Base-by-base conservation (phyloP, 2,888 invertebrate genomes). In the Hemicrepidius hirtus region DNA sequence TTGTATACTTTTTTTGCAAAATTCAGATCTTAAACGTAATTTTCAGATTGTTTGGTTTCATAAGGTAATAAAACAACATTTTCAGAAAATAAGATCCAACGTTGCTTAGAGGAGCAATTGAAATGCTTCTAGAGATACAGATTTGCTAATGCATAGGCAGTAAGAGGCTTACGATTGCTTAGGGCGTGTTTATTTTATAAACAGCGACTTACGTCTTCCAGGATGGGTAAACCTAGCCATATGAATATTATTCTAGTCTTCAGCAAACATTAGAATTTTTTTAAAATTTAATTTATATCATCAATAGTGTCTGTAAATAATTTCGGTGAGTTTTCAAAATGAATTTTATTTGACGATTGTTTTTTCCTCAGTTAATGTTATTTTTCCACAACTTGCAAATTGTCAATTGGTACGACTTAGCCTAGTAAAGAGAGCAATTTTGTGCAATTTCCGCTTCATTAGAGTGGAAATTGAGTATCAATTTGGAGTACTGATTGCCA, bases 391-490 rank as follows among this genome's bases (percentile, higher is more conserved):
- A 41, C 5, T 7, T 16, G 41, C 41, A 41, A 1, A 41, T 13
- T 37, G n/a, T n/a, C 9, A 10, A 37, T n/a, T 12, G 13, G 13
- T 13, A 20, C 16, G 2, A 18, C 46, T 18, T 18, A 20, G 7
- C 6, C 16, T 10, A 24, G 1, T n/a, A 20, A 50, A 50, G 24
- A 32, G 35, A 6, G 18, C 32, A 55, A 55, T 32, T 55, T 37
- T 57, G 18, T 12, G 16, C 40, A 63, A 13, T 46, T 63, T 63
- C 32, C 46, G 9, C 41, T 63, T 41, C 44, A 63, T 63, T 63
- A 63, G 46, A 46, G 28, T 50, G 49, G 37, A 64, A 64, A 64
- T 64, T 50, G 64, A 50, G 37, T 50, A 64, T 64, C 64, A 64
- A 64, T 64, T 64, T 50, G 20, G n/a, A 32, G 24, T 50, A 46